phyloP scores from a whole-genome alignment of 1,140 invertebrate species.

The Achatina immaculata region DNA sequence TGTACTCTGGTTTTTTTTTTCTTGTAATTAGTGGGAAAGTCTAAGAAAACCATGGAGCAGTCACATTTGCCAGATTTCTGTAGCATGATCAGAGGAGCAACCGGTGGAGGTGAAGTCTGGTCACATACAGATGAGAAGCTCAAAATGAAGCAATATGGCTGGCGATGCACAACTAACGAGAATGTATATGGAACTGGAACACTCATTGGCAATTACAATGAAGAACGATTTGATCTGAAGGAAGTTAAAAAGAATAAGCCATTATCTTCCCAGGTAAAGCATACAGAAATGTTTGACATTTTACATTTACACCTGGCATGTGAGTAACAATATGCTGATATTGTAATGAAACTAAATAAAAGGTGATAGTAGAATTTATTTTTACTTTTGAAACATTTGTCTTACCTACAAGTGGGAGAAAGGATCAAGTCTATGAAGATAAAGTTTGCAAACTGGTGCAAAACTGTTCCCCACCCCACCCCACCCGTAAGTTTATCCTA shows the following conservation, averaged over 20 bases:
- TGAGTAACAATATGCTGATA: too few relatives aligned
- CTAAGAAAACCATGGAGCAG: not conserved
- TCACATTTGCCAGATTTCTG: constrained; percentile 49
- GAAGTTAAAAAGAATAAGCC: constrained; percentile 51
- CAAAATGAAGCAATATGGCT: constrained; percentile 63
- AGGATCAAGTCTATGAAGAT: too few relatives aligned
- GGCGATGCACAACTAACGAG: constrained; percentile 64
- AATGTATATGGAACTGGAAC: constrained; percentile 52
- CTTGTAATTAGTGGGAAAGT: too few relatives aligned
- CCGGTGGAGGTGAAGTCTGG: constrained; percentile 61
- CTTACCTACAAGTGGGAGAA: too few relatives aligned
- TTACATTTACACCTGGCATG: not conserved
- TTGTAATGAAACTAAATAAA: too few relatives aligned
- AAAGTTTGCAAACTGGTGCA: too few relatives aligned
- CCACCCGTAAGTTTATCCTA: too few relatives aligned
- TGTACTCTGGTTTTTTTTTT: too few relatives aligned
- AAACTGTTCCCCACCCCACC: too few relatives aligned
- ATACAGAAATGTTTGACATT: too few relatives aligned
- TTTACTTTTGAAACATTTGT: too few relatives aligned
- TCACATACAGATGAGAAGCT: constrained; percentile 54
- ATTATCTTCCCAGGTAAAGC: constrained; percentile 59
- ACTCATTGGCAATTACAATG: constrained; percentile 64
- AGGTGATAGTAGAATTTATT: too few relatives aligned
- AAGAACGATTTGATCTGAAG: constrained; percentile 61
- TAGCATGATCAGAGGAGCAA: constrained; percentile 55